These are phyloP conservation scores for Phortica magna DNA, from an alignment of 2,888 invertebrate genomes.

Conservation along the genomic window DNA sequence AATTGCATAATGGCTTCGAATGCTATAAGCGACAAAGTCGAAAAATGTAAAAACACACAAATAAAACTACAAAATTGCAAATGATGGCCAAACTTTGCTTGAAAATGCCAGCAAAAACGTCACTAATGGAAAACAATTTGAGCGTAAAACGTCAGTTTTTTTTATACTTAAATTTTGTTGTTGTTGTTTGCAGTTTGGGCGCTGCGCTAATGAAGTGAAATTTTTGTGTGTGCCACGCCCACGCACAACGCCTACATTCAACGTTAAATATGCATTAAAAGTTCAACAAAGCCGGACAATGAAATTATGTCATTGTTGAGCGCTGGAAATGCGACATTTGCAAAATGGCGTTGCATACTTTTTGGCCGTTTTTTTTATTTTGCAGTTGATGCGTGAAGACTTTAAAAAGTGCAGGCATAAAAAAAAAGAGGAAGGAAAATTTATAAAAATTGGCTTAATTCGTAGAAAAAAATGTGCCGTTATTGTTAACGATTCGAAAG, in stretches of 20 bases:
- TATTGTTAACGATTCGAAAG: conserved; percentile 20
- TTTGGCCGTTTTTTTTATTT: background rate
- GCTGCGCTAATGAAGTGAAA: conserved; percentile 29
- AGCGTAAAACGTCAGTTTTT: background rate
- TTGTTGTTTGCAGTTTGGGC: conserved; percentile 4
- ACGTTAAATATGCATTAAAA: background rate
- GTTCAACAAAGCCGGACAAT: background rate
- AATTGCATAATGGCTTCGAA: conserved; percentile 15
- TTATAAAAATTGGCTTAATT: conserved; percentile 29
- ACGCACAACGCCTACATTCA: background rate
- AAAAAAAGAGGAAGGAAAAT: background rate
- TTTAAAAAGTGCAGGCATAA: background rate
- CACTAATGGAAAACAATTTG: conserved; percentile 31
- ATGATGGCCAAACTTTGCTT: background rate
- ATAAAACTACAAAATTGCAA: background rate
- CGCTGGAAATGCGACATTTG: background rate
- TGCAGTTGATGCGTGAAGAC: background rate
- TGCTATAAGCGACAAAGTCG: background rate
- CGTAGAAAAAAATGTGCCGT: conserved; percentile 29
- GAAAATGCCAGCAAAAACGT: background rate
- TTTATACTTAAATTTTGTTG: too few relatives aligned
- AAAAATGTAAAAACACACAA: conserved; percentile 14
- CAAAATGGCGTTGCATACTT: background rate
- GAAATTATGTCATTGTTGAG: background rate
- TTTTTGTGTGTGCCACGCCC: conserved; percentile 16